phyloP scores from a whole-genome alignment of 92 coral and sea anemone genomes.

The Heteractis magnifica region DNA sequence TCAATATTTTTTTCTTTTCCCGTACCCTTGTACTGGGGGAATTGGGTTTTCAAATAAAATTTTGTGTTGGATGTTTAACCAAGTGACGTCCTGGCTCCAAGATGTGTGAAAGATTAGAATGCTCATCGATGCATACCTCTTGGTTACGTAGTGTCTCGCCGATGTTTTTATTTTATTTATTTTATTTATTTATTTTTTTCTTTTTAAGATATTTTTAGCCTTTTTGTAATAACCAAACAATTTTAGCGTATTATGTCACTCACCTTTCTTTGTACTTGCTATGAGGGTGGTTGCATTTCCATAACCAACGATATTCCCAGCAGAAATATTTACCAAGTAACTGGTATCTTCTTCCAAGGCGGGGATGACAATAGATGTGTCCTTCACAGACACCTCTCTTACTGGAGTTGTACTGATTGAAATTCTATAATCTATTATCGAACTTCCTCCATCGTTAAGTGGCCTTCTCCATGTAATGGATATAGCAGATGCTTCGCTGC shows the following conservation, averaged over 20 bases:
- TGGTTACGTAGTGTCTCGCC: too few species aligned
- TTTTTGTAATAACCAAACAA: too few species aligned
- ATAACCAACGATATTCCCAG: conserved; percentile 50
- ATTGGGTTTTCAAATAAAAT: too few species aligned
- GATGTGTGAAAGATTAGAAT: too few species aligned
- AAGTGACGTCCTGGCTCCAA: too few species aligned
- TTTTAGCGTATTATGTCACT: not conserved
- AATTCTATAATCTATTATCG: conserved; percentile 13
- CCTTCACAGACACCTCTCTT: conserved; percentile 15
- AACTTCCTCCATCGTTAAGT: conserved; percentile 16
- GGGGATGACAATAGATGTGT: conserved; percentile 13
- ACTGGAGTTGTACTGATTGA: conserved; percentile 15
- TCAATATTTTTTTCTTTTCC: too few species aligned
- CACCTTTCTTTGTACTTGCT: conserved; percentile 14
- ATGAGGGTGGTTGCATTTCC: conserved; percentile 17
- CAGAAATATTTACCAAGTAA: conserved; percentile 43
- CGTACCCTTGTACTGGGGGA: too few species aligned
- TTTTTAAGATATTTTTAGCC: too few species aligned
- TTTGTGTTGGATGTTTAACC: too few species aligned
- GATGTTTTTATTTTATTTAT: too few species aligned
- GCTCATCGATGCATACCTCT: too few species aligned
- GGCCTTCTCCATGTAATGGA: conserved; percentile 22
- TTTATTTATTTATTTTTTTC: too few species aligned
- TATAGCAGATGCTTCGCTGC: not conserved
- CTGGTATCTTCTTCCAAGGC: conserved; percentile 27